phyloP scores from a whole-genome alignment of 1,140 invertebrate species.

The Scylla paramamosain region DNA sequence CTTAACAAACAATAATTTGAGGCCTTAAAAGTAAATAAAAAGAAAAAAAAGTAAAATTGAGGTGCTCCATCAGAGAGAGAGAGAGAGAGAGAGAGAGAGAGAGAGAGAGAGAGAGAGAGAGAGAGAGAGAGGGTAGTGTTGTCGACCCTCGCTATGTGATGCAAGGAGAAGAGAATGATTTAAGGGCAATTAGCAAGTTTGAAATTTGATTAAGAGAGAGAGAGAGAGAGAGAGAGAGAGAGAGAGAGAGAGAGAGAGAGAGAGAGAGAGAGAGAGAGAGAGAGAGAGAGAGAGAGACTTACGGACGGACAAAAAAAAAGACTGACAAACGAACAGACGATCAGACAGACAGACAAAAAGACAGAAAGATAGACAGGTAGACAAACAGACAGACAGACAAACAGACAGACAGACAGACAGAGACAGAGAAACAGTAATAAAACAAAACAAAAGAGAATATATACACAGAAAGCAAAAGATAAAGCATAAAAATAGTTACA shows the following conservation, averaged over 20 bases:
- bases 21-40: too few relatives aligned
- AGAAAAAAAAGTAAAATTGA: too few relatives aligned
- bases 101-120: too few relatives aligned
- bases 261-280: not conserved
- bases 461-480: not conserved
- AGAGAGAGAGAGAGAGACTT: not conserved
- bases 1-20: too few relatives aligned
- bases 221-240: slow-evolving; percentile 10
- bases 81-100: too few relatives aligned
- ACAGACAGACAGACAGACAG: not conserved
- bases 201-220: slow-evolving; percentile 1
- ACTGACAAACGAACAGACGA: not conserved
- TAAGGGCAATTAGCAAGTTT: too few relatives aligned
- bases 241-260: not conserved
- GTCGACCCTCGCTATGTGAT: not conserved
- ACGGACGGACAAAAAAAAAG: not conserved
- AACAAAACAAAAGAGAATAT: not conserved
- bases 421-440: not conserved
- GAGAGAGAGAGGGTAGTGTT: too few relatives aligned
- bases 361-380: not conserved
- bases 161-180: not conserved
- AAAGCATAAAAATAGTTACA: not conserved
- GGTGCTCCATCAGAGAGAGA: too few relatives aligned
- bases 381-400: not conserved
- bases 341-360: not conserved